Conservation (phyloP, 1,140 invertebrate genomes). For the Lucilia sericata region DNA sequence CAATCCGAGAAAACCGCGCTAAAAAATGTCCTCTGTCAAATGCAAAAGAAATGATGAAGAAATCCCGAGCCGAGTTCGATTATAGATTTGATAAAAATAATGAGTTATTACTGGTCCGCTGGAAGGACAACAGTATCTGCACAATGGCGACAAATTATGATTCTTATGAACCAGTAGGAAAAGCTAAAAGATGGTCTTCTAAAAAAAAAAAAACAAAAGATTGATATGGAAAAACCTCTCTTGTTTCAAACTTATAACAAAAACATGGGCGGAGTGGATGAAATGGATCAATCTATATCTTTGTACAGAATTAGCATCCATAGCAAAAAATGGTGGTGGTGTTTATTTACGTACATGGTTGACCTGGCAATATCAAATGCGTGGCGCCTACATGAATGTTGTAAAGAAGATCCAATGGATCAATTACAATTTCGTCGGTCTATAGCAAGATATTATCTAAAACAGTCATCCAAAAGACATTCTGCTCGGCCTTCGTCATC, state of each 20-base stretch:
- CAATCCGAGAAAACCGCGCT: neutral
- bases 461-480: too few relatives aligned
- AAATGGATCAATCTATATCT: neutral
- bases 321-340: neutral
- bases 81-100: neutral
- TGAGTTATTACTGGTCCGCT: neutral
- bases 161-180: conserved; percentile 1
- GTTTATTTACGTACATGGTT: neutral
- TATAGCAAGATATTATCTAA: too few relatives aligned
- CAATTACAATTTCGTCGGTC: too few relatives aligned
- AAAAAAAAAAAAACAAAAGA: neutral
- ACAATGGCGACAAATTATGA: neutral
- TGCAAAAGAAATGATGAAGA: conserved; percentile 1
- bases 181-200: conserved; percentile 1
- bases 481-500: too few relatives aligned
- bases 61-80: neutral
- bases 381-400: neutral
- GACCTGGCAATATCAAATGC: neutral
- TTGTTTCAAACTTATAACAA: neutral
- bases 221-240: neutral
- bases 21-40: neutral
- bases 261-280: neutral
- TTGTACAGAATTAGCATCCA: too few relatives aligned
- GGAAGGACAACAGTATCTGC: neutral
- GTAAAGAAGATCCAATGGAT: too few relatives aligned